These are phyloP conservation scores for Mareca penelope DNA, from an alignment of 2,797 vertebrate genomes.

Conservation along the genomic window DNA sequence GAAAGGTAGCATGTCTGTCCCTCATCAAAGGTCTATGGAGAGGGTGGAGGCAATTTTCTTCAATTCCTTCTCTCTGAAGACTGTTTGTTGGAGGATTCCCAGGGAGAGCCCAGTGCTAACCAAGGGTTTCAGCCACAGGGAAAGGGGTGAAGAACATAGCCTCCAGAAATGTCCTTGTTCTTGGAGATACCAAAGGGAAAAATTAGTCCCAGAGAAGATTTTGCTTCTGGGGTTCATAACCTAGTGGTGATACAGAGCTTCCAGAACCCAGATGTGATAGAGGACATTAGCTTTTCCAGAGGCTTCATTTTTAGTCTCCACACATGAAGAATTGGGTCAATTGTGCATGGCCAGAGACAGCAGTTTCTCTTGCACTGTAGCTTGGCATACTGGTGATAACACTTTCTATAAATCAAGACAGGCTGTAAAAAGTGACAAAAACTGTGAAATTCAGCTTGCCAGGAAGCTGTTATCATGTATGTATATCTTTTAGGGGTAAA, in stretches of 20 bases:
- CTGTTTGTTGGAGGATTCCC: fast-evolving
- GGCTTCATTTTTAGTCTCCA: not conserved
- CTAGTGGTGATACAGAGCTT: not conserved
- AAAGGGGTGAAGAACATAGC: not conserved
- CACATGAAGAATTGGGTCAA: conserved; percentile 9
- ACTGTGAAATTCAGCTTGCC: conserved; percentile 50
- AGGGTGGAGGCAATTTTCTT: not conserved
- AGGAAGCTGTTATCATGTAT: not conserved
- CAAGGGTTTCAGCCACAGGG: not conserved
- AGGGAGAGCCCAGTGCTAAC: not conserved
- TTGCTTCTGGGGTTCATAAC: not conserved
- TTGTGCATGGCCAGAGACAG: conserved; percentile 12
- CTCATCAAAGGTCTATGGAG: not conserved
- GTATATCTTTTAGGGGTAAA: not conserved
- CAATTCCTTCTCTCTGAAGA: not conserved
- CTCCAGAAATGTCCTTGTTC: not conserved
- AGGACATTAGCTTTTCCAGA: not conserved
- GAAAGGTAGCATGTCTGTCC: not conserved
- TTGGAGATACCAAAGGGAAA: not conserved
- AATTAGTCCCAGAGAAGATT: not conserved
- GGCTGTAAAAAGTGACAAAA: conserved; percentile 48
- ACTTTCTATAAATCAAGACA: conserved; percentile 45
- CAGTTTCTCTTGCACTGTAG: not conserved
- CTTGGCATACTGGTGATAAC: conserved; percentile 14
- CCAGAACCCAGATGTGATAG: not conserved